These are phyloP conservation scores for Syrrhaptes paradoxus DNA, from an alignment of 2,113 vertebrate genomes.

Conservation along the genomic window DNA sequence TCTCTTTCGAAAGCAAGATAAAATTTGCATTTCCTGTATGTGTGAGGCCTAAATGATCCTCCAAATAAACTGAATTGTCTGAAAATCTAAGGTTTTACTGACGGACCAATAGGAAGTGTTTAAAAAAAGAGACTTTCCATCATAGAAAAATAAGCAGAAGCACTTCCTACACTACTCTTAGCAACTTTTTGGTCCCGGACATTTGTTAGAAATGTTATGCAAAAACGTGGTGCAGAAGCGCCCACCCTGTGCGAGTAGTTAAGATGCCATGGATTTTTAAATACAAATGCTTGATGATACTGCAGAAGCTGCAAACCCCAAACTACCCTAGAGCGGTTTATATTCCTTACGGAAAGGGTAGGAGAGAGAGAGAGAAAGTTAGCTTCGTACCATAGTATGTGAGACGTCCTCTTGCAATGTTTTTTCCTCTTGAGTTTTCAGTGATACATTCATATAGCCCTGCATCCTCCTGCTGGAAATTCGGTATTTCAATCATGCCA, in stretches of 20 bases:
- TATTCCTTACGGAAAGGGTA: accelerated
- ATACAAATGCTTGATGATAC: neutral
- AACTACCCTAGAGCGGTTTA: neutral
- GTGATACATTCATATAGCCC: conserved; percentile 92
- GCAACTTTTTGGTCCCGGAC: neutral
- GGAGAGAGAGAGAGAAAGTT: neutral
- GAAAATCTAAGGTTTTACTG: conserved; percentile 1
- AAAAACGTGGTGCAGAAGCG: neutral
- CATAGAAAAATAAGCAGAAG: neutral
- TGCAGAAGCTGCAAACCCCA: neutral
- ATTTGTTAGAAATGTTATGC: neutral
- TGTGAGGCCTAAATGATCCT: neutral
- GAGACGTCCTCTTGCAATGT: conserved; percentile 87
- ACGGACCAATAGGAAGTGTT: neutral
- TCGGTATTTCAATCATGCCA: conserved; percentile 90
- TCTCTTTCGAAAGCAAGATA: neutral
- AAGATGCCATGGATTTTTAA: neutral
- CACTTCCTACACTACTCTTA: neutral
- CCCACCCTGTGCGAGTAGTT: neutral
- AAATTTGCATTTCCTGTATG: conserved; percentile 2
- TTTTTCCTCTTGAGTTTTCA: conserved; percentile 91
- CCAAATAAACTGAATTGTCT: neutral
- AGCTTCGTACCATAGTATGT: conserved; percentile 89
- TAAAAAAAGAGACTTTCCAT: neutral
- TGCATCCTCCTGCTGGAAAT: conserved; percentile 92